Percentiles rank a stretch among this genome's conserved stretches.
These are phyloP conservation scores for Ectemnius lituratus DNA, from an alignment of 2,888 invertebrate species.

Conservation along the genomic window DNA sequence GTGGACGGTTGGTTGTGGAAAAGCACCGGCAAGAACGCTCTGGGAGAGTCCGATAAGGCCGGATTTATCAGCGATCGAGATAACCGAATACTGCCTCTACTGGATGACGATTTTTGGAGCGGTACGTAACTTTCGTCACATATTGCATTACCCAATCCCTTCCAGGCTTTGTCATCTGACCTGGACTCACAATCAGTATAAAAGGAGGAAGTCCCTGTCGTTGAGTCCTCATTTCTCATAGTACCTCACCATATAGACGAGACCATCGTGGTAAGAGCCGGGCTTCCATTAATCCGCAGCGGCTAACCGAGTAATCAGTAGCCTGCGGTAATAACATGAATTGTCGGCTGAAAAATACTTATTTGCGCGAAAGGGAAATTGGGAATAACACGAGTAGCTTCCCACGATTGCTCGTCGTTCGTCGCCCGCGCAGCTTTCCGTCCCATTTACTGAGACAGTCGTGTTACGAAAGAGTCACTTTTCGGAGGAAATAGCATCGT, in stretches of 20 bases:
- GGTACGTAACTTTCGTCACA: constrained; percentile 31
- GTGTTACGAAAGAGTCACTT: constrained; percentile 5
- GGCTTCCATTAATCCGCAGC: neutral
- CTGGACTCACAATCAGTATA: too few species aligned
- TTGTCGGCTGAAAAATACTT: neutral
- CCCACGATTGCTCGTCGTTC: constrained; percentile 5
- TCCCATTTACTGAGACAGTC: neutral
- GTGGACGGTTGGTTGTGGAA: constrained; percentile 47
- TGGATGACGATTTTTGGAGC: constrained; percentile 33
- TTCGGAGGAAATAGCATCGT: constrained; percentile 19
- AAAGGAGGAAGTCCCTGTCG: too few species aligned
- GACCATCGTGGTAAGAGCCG: neutral
- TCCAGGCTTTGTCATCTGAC: too few species aligned
- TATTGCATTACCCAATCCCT: neutral
- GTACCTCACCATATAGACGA: too few species aligned
- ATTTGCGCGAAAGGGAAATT: constrained; percentile 9
- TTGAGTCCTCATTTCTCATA: too few species aligned
- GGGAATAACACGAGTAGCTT: constrained; percentile 3
- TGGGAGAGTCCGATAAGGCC: constrained; percentile 36
- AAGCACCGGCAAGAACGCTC: constrained; percentile 42
- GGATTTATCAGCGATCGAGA: constrained; percentile 47
- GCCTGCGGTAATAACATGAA: neutral
- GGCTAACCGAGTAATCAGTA: constrained; percentile 8
- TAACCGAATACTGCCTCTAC: constrained; percentile 9
- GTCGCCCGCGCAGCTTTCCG: neutral